Base-by-base conservation (phyloP, 2,113 vertebrate genomes). In the Pterocles orientalis region DNA sequence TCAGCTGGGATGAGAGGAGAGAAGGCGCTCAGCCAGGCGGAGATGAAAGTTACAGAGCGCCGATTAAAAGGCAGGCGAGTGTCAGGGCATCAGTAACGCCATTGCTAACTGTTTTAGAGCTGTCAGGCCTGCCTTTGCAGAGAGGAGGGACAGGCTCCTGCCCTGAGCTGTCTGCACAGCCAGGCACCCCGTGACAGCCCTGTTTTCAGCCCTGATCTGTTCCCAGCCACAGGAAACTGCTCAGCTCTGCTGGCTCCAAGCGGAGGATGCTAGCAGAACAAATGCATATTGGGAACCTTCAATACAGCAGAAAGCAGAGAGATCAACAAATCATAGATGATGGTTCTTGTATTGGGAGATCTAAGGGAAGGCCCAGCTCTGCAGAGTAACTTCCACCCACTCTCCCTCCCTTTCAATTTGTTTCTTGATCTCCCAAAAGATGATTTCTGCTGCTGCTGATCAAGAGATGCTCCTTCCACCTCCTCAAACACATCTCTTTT, bases 141-240 rank as follows among this genome's bases (percentile, higher is more conserved):
- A 14, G 48, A 94, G 58, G 48, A 94, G 58, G 61, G 64, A 87
- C 3, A 12, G 77, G 83, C n/a, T 79, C 95, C 70, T 88, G 98
- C 98, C 97, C 98, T 86, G 80, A 97, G 96, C 96, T 82, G 91
- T 76, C 65, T 56, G 82, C 60, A 68, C 73, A 82, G 84, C 60
- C 82, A 66, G 25, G 43, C 19, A 3, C 34, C 45, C 58, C 76
- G 43, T 82, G 58, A 89, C 73, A 96, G 66, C 54, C 43, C 82
- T 15, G 1, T 26, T 58, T 64, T 17, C 77, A 84, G 84, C 41
- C 12, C 62, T 85, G 21, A 70, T 41, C 33, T 71, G 47, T 21
- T 82, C 34, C 70, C 77, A 92, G 82, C n/a, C 62, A 61, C 14
- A 19, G 15, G 56, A 89, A 77, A 34, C 12, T 24, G 10, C 77